Percentiles rank a stretch among this genome's conserved stretches.
phyloP scores from a whole-genome alignment of 2,113 vertebrate genomes.

The Montifringilla adamsi region DNA sequence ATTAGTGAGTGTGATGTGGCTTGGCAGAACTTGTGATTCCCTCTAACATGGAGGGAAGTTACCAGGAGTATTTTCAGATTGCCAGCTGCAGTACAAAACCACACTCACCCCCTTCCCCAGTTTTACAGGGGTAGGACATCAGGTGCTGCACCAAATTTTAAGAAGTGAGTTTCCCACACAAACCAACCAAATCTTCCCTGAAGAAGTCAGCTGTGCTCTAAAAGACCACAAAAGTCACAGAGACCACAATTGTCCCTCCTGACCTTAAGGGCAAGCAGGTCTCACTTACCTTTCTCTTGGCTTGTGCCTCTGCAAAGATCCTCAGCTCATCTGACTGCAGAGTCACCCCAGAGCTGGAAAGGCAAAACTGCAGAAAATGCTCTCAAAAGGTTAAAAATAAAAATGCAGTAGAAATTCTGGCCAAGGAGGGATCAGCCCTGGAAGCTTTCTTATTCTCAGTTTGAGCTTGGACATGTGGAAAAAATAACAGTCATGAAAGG shows the following conservation, averaged over 20 bases:
- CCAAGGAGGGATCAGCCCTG: constrained; percentile 16
- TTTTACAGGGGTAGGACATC: background rate
- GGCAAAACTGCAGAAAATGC: background rate
- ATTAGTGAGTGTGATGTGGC: background rate
- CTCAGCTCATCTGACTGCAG: background rate
- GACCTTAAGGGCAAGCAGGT: background rate
- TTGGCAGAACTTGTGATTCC: background rate
- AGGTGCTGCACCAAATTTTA: background rate
- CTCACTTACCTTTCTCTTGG: background rate
- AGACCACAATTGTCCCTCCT: background rate
- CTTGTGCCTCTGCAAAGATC: background rate
- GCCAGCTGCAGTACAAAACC: background rate
- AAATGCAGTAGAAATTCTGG: background rate
- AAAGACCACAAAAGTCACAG: background rate
- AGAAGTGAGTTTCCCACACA: background rate
- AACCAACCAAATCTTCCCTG: background rate
- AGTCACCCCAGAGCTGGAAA: background rate
- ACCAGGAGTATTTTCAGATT: background rate
- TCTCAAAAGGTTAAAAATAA: constrained; percentile 43
- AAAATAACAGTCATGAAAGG: constrained; percentile 42
- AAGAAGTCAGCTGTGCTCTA: background rate
- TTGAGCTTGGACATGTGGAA: constrained; percentile 48
- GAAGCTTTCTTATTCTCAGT: constrained; percentile 23
- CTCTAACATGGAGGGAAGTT: background rate
- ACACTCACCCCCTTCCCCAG: rapidly evolving